phyloP scores from a whole-genome alignment of 1,140 invertebrate species.

The Scaptomyza graminum region DNA sequence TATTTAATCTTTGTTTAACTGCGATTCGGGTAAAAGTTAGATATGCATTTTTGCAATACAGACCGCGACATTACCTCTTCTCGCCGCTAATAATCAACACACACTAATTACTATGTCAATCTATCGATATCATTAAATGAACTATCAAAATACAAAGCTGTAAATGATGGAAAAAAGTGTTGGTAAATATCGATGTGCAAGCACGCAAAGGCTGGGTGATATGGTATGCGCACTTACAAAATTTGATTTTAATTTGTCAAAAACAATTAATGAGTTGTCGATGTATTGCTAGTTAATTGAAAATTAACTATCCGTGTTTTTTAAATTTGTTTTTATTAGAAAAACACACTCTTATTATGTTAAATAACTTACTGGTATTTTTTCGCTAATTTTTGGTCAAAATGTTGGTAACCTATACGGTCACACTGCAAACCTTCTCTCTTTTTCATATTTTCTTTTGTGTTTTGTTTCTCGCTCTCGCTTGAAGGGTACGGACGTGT shows the following conservation, averaged over 20 bases:
- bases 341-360: background rate
- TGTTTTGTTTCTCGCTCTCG: constrained; percentile 53
- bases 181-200: background rate
- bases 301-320: background rate
- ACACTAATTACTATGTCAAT: constrained; percentile 30
- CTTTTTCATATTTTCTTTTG: constrained; percentile 47
- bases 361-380: constrained; percentile 11
- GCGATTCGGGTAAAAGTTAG: constrained; percentile 28
- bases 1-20: constrained; percentile 9
- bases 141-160: constrained; percentile 9
- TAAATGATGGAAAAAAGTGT: background rate
- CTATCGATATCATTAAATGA: constrained; percentile 16
- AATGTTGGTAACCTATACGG: background rate
- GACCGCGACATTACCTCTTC: constrained; percentile 19
- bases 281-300: background rate
- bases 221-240: background rate
- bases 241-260: background rate
- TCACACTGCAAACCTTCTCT: constrained; percentile 24
- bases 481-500: constrained; percentile 61
- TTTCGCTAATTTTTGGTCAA: background rate
- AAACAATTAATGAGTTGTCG: background rate
- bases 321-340: background rate
- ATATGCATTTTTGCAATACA: constrained; percentile 38
- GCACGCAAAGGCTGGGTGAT: constrained; percentile 10
- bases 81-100: constrained; percentile 51